Evolutionary conservation across 2,888 invertebrate genomes (phyloP), one percentile per base, ranked within the genome.

Genomic region (Sinelater perroti): DNA sequence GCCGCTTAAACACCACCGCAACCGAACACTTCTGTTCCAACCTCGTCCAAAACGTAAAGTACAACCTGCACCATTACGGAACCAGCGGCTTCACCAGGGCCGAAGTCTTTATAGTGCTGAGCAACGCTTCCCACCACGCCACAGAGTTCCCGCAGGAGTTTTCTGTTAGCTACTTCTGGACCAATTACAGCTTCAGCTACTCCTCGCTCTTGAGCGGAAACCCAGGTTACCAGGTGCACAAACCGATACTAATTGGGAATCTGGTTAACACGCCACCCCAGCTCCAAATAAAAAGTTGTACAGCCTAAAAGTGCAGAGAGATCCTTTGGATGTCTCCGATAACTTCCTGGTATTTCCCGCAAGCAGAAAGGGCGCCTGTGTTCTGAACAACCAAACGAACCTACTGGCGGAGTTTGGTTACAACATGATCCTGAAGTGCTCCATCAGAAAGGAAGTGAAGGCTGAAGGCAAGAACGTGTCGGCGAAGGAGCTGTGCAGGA

Each of bases 161-260:
- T 55, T 63, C 68, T 45, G 72, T 75, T 8, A 71, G 69, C 24
- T 78, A 73, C 60, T 58, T 68, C 33, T 78, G 78, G 78, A 51
- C 51, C 10, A 72, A 76, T 50, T 65, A 69, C 18, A 70, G 66
- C 3, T 62, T 62, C 14, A 75, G 75, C 55, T 70, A 68, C 50
- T 70, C 73, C 0, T 54, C 65, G 47, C 57, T 66, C 30, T 66
- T 81, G 10, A 92, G 92, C 77, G 93, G 93, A 1, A 89, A 87
- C 74, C 91, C 91, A 1, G 93, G 93, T 2, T 93, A 93, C 69
- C 70, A 85, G 3, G 66, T 78, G 2, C 87, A 87, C 4, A 83
- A 85, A 64, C 90, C 90, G 0, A 77, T 93, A 21, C 75, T 85
- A 52, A 72, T 74, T 20, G 83, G 81, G 33, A 73, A 58, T 56